phyloP scores from a whole-genome alignment of 2,113 vertebrate genomes.

The Catharus minimus region DNA sequence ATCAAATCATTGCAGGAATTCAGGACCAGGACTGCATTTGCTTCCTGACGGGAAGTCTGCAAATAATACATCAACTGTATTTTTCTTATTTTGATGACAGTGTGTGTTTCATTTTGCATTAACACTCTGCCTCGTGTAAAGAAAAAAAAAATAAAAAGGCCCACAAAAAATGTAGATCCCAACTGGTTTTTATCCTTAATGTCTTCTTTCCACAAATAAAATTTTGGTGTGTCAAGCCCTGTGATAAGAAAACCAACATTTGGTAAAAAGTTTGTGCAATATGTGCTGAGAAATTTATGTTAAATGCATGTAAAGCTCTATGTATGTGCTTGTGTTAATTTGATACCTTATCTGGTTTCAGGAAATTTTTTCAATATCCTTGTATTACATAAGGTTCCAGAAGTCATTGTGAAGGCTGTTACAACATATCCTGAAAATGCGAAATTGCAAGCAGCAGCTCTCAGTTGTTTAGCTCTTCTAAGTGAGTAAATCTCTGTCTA shows the following conservation, averaged over 20 bases:
- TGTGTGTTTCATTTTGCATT: background rate
- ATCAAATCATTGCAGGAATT: background rate
- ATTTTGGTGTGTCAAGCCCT: background rate
- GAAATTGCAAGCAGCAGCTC: slow-evolving; percentile 80
- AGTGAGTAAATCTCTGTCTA: slow-evolving; percentile 78
- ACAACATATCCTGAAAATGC: slow-evolving; percentile 79
- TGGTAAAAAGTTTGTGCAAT: background rate
- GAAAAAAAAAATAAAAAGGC: background rate
- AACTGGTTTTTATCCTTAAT: background rate
- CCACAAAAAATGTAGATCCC: background rate
- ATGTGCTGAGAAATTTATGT: background rate
- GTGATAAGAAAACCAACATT: background rate
- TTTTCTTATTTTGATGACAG: background rate
- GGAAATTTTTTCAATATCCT: slow-evolving; percentile 94
- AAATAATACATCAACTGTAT: background rate
- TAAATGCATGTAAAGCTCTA: background rate
- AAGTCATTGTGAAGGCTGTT: slow-evolving; percentile 82
- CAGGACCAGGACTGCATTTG: background rate
- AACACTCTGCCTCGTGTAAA: background rate
- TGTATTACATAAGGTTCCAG: slow-evolving; percentile 87
- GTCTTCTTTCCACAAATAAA: background rate
- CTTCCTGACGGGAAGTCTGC: slow-evolving; percentile 31
- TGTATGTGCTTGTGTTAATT: background rate
- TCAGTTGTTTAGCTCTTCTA: slow-evolving; percentile 88
- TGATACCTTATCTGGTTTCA: slow-evolving; percentile 59